Percentiles rank a stretch among this genome's conserved stretches.
These are phyloP conservation scores for Todus mexicanus DNA, from an alignment of 2,797 vertebrate genomes.

Conservation along the genomic window DNA sequence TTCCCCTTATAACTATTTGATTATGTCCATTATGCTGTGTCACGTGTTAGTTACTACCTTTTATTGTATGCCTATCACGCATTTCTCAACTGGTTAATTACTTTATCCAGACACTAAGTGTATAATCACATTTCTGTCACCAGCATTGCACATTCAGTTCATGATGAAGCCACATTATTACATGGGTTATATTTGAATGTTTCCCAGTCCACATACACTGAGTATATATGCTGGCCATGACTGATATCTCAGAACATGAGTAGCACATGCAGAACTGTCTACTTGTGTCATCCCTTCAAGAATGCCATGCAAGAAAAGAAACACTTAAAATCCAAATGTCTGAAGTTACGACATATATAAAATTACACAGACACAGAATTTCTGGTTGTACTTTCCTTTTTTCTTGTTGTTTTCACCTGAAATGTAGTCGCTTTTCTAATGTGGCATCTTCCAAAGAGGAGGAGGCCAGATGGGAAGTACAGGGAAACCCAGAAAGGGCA, in stretches of 20 bases:
- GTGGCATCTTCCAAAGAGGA: not conserved
- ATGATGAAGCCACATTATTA: not conserved
- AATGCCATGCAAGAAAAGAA: not conserved
- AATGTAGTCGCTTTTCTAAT: not conserved
- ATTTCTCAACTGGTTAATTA: conserved; percentile 28
- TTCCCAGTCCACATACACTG: not conserved
- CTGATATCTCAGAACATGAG: not conserved
- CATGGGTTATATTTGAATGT: not conserved
- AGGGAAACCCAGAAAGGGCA: not conserved
- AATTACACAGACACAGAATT: not conserved
- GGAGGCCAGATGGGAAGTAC: not conserved
- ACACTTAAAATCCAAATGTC: not conserved
- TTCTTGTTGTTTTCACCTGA: not conserved
- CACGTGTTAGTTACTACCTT: not conserved
- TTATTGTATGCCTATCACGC: not conserved
- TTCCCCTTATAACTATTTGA: conserved; percentile 28
- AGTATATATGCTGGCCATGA: not conserved
- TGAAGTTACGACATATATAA: not conserved
- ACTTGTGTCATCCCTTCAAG: not conserved
- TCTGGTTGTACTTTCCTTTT: not conserved
- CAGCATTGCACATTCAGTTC: not conserved
- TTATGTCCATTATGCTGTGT: not conserved
- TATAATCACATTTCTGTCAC: conserved; percentile 7
- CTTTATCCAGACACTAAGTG: conserved; percentile 16
- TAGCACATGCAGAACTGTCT: not conserved